These are phyloP conservation scores for Sinocyclocheilus grahami DNA, from an alignment of 2,113 vertebrate species.

Conservation along the genomic window DNA sequence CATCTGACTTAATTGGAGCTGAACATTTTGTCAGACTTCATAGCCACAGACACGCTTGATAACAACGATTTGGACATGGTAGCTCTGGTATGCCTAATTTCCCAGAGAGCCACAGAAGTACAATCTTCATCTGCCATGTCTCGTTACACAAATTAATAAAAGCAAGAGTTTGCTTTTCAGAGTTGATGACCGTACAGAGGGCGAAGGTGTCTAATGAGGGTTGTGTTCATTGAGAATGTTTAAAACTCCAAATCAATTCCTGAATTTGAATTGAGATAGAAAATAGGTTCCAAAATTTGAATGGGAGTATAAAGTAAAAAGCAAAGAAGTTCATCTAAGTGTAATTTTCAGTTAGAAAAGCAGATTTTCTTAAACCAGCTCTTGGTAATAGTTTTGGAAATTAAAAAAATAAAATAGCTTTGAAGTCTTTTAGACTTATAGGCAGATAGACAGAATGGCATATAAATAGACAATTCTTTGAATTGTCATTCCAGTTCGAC, in stretches of 20 bases:
- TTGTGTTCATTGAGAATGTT: background rate
- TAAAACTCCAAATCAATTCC: background rate
- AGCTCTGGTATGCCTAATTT: slow-evolving; percentile 34
- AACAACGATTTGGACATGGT: background rate
- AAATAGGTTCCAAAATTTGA: background rate
- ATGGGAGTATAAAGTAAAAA: background rate
- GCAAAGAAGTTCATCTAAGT: background rate
- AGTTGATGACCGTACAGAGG: background rate
- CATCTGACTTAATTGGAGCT: slow-evolving; percentile 25
- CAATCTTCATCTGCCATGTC: slow-evolving; percentile 28
- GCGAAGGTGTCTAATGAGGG: background rate
- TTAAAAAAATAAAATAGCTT: background rate
- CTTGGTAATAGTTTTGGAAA: background rate
- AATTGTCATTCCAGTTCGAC: background rate
- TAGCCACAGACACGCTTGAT: slow-evolving; percentile 8
- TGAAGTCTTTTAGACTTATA: background rate
- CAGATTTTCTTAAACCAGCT: too few relatives aligned
- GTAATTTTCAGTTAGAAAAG: too few relatives aligned
- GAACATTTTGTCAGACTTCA: background rate
- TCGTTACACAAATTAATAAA: slow-evolving; percentile 13
- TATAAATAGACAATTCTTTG: background rate
- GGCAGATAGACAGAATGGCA: background rate
- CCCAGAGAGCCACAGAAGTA: background rate
- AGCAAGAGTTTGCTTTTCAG: background rate
- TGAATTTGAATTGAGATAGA: background rate